These are phyloP conservation scores for Papilio protenor DNA, from an alignment of 2,888 invertebrate species.

Conservation along the genomic window DNA sequence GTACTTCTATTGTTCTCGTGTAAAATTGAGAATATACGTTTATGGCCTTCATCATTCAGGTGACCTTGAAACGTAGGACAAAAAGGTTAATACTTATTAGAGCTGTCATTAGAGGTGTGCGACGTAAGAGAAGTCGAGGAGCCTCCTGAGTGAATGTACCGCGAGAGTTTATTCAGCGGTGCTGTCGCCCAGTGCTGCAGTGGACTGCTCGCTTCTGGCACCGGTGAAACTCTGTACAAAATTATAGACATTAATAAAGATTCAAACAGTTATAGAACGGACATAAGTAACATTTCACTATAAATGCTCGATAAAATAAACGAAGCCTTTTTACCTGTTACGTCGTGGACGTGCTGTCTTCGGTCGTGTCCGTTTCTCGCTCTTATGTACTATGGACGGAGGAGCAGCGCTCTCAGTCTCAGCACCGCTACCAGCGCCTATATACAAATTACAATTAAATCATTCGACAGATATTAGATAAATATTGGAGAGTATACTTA, in stretches of 20 bases:
- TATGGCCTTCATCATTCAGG: too few species aligned
- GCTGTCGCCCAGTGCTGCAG: slow-evolving; percentile 79
- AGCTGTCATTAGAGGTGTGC: slow-evolving; percentile 58
- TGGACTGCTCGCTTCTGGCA: slow-evolving; percentile 66
- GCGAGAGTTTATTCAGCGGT: slow-evolving; percentile 69
- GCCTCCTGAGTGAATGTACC: slow-evolving; percentile 69
- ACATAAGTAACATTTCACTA: too few species aligned
- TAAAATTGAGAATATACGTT: too few species aligned
- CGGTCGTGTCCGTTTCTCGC: slow-evolving; percentile 60
- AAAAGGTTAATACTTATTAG: slow-evolving; percentile 36
- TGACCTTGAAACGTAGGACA: background rate
- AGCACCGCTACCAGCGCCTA: slow-evolving; percentile 71
- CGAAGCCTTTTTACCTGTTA: slow-evolving; percentile 60
- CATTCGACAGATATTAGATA: background rate
- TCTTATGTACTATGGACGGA: slow-evolving; percentile 49
- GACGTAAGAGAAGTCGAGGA: slow-evolving; percentile 69
- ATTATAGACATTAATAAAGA: background rate
- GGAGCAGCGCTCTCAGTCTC: slow-evolving; percentile 73
- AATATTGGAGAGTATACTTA: slow-evolving; percentile 46
- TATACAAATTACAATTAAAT: background rate
- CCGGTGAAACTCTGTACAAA: slow-evolving; percentile 69
- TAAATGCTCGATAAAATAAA: background rate
- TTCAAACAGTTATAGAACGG: background rate
- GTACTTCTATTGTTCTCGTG: too few species aligned
- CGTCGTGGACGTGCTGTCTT: slow-evolving; percentile 70